phyloP scores from a whole-genome alignment of 1,140 invertebrate genomes.

The Drosophila lacteicornis region DNA sequence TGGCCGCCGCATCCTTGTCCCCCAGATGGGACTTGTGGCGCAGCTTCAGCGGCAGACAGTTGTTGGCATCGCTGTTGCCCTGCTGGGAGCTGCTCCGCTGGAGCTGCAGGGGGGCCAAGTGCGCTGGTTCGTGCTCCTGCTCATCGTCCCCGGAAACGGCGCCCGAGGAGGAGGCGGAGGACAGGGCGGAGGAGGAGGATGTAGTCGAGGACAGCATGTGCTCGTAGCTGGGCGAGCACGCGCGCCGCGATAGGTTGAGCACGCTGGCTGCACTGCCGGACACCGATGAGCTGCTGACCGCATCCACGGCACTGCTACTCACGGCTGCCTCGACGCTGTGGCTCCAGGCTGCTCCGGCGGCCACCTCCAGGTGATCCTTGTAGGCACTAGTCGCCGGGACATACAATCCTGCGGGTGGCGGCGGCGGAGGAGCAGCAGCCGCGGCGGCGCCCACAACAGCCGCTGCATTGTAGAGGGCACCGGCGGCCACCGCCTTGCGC shows the following conservation, averaged over 20 bases:
- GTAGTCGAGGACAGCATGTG: constrained; percentile 77
- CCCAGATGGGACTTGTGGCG: constrained; percentile 96
- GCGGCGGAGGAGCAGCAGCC: constrained; percentile 29
- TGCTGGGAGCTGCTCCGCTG: constrained; percentile 36
- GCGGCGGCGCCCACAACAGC: constrained; percentile 41
- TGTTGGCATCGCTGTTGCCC: constrained; percentile 84
- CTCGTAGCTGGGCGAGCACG: constrained; percentile 78
- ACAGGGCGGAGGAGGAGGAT: constrained; percentile 45
- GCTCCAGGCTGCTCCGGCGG: constrained; percentile 43
- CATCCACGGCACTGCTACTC: constrained; percentile 73
- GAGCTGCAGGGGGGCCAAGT: constrained; percentile 38
- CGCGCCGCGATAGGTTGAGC: constrained; percentile 88
- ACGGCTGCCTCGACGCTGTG: constrained; percentile 54
- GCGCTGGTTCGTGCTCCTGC: constrained; percentile 65
- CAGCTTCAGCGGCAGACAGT: constrained; percentile 93
- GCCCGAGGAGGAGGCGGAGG: constrained; percentile 86
- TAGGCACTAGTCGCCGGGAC: constrained; percentile 21
- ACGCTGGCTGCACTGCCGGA: constrained; percentile 86
- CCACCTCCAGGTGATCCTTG: constrained; percentile 66
- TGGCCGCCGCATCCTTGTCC: constrained; percentile 94
- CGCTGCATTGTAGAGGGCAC: constrained; percentile 60
- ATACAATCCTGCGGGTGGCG: constrained; percentile 29
- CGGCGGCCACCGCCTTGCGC: constrained; percentile 75
- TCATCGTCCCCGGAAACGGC: constrained; percentile 88
- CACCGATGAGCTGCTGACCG: constrained; percentile 66